Evolutionary conservation across 2,888 invertebrate species (phyloP).

Genomic region (Drosophila macrothrix): DNA sequence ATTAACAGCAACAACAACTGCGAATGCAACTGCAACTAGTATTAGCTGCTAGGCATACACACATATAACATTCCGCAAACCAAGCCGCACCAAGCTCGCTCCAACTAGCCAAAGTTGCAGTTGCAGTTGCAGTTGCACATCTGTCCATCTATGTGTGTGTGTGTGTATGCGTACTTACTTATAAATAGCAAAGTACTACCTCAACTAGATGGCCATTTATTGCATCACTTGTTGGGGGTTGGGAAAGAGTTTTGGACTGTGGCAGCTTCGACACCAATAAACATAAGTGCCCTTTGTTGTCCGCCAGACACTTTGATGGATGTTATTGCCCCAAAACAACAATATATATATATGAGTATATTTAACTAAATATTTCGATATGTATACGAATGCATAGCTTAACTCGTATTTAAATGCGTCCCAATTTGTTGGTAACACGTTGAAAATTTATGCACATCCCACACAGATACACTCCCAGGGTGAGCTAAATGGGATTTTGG

Average conservation of each 20-base stretch:
- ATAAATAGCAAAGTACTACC: conserved; percentile 62
- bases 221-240: conserved; percentile 34
- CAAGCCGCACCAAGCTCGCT: conserved; percentile 23
- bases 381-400: conserved; percentile 13
- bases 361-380: background rate
- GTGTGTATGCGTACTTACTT: conserved; percentile 13
- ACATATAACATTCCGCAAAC: conserved; percentile 19
- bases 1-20: conserved; percentile 4
- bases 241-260: conserved; percentile 39
- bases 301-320: conserved; percentile 61
- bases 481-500: conserved; percentile 30
- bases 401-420: conserved; percentile 41
- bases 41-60: background rate
- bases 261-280: conserved; percentile 39
- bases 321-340: conserved; percentile 37
- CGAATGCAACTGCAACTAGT: background rate
- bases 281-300: conserved; percentile 53
- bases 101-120: conserved; percentile 26
- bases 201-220: conserved; percentile 48
- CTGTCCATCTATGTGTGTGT: conserved; percentile 1
- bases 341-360: background rate
- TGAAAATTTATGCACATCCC: conserved; percentile 56
- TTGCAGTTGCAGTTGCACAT: conserved; percentile 4
- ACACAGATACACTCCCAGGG: conserved; percentile 29
- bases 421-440: conserved; percentile 39